A percentile compares a stretch with the other conserved stretches of the same genome.
These are phyloP conservation scores for Synchiropus splendidus DNA, from an alignment of 2,113 vertebrate species.

Conservation along the genomic window DNA sequence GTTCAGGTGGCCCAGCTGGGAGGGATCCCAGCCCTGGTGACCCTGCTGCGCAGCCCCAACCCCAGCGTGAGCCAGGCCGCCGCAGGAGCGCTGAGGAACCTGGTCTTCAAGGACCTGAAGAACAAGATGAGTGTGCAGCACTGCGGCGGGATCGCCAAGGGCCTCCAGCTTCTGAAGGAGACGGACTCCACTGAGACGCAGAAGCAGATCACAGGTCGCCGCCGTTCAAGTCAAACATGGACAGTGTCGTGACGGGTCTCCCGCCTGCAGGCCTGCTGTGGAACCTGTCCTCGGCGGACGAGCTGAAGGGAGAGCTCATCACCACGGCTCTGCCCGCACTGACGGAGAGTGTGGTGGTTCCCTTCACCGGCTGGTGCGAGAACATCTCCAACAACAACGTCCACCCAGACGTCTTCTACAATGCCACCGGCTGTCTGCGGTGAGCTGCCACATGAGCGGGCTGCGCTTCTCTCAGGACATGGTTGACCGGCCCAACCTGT, in stretches of 20 bases:
- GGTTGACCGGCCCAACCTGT: too few species aligned
- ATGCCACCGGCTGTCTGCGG: constrained; percentile 86
- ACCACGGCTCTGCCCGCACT: constrained; percentile 72
- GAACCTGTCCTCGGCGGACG: constrained; percentile 85
- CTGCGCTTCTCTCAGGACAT: too few species aligned
- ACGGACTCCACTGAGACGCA: constrained; percentile 75
- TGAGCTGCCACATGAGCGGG: constrained; percentile 47
- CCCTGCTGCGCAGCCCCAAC: constrained; percentile 71
- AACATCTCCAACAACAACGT: constrained; percentile 51
- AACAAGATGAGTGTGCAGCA: constrained; percentile 79
- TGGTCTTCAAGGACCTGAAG: constrained; percentile 72
- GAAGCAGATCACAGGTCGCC: constrained; percentile 84
- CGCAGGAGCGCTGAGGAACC: constrained; percentile 81
- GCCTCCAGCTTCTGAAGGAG: constrained; percentile 71
- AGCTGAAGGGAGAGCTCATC: constrained; percentile 78
- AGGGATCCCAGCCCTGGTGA: constrained; percentile 75
- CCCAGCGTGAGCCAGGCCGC: constrained; percentile 69
- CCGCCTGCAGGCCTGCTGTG: constrained; percentile 77
- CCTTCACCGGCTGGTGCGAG: constrained; percentile 75
- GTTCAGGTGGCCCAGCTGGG: constrained; percentile 70
- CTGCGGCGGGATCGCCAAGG: constrained; percentile 72
- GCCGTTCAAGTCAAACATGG: too few species aligned
- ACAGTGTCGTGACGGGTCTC: neutral
- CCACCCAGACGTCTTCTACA: constrained; percentile 83
- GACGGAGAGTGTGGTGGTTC: constrained; percentile 78